Percentiles rank a stretch among this genome's conserved stretches.
Conservation (phyloP, 2,888 invertebrate species). For the Lydus trimaculatus region DNA sequence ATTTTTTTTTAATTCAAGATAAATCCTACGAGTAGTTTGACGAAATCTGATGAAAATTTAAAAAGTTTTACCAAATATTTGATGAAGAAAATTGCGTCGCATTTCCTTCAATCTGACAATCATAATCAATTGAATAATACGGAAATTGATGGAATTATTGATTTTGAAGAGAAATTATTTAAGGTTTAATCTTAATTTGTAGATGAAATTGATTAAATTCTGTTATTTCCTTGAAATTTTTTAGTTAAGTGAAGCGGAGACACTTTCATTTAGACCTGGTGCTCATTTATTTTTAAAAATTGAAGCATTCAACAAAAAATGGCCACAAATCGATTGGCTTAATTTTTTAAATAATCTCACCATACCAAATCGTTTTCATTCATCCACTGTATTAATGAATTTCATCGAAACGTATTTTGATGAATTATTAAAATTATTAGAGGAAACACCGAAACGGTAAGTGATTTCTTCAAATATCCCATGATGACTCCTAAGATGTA, state of each 20-base stretch:
- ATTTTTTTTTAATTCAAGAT: not conserved
- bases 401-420: not conserved
- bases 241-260: not conserved
- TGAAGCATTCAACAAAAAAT: not conserved
- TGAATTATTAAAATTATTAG: not conserved
- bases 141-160: not conserved
- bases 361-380: not conserved
- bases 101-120: not conserved
- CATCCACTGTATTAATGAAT: not conserved
- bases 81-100: not conserved
- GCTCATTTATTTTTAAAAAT: not conserved
- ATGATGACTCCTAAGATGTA: too few relatives aligned
- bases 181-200: not conserved
- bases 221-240: not conserved
- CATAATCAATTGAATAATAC: not conserved
- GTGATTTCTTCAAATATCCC: too few relatives aligned
- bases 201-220: not conserved
- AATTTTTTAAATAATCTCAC: not conserved
- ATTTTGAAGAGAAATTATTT: not conserved
- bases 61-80: not conserved
- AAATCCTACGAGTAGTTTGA: not conserved
- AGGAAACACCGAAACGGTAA: not conserved
- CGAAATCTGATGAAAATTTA: not conserved
- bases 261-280: not conserved
- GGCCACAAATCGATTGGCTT: not conserved